Evolutionary conservation across 2,888 invertebrate species (phyloP), one percentile per base, ranked within the genome.

Genomic region (Drosophila mettleri): DNA sequence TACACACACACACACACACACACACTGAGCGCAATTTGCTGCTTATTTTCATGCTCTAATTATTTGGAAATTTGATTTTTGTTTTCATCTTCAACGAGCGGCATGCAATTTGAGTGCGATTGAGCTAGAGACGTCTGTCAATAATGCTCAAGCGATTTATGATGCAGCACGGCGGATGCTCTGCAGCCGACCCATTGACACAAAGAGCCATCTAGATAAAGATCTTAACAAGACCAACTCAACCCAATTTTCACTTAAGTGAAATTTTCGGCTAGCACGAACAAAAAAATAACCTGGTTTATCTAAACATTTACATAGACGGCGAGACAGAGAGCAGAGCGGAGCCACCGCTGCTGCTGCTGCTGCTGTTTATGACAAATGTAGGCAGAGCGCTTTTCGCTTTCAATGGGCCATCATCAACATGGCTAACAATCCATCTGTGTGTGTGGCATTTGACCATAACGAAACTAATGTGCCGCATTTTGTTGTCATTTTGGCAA

Each of bases 21-120:
- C 48, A 48, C 52, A 34, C 18, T 5, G 38, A 3, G 36, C 52
- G 72, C 80, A 82, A 78, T 78, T 80, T 69, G 81, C 88, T 71
- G 66, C 78, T 86, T 83, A 83, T 86, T 88, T 88, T 86, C 88
- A 85, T 79, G 85, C 85, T 85, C 85, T 85, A 85, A 85, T 85
- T 85, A 85, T 85, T 85, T 85, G 89, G 85, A 85, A 85, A 85
- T 85, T 81, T 76, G 49, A 64, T 52, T 66, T 62, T 78, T 64
- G 69, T 74, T 74, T 67, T 58, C 58, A 68, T 78, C 74, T 64
- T 43, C 48, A 41, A n/a, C 54, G 59, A 51, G 59, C 57, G 48
- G 76, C 78, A 78, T 78, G 79, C 75, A 66, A 77, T 54, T 74
- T 39, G 31, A 34, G 8, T 9, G 33, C 33, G 33, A 49, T 10